Evolutionary conservation across 2,797 vertebrate species (phyloP).

Genomic region (Acrossocheilus fasciatus): DNA sequence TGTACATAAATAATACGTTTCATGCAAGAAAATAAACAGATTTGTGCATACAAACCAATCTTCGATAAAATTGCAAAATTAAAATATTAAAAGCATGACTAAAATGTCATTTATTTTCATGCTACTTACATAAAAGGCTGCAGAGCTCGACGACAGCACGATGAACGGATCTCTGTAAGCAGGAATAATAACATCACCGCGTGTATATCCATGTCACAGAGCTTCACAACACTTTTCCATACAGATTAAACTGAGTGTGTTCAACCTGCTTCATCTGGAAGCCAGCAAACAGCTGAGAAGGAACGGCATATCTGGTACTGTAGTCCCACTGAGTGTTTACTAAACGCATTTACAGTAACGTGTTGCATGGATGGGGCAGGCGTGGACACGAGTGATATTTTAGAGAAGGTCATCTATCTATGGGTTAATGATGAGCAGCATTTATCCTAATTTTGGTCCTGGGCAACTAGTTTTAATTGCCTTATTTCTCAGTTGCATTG

Average conservation of each 20-base stretch:
- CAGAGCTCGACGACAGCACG: not conserved
- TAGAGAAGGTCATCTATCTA: not conserved
- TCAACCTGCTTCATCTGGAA: not conserved
- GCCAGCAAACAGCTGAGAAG: not conserved
- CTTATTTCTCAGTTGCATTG: not conserved
- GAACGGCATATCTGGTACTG: not conserved
- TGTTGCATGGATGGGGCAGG: not conserved
- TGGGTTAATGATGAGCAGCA: not conserved
- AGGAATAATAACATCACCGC: constrained; percentile 17
- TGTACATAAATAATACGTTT: not conserved
- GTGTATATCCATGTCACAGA: constrained; percentile 21
- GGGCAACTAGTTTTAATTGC: no score
- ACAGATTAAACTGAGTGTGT: not conserved
- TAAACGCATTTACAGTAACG: not conserved
- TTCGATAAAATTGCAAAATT: not conserved
- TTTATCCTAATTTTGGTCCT: no score
- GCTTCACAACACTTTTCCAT: not conserved
- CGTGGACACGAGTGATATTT: not conserved
- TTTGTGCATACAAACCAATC: not conserved
- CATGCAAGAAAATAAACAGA: not conserved
- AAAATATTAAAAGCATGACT: not conserved
- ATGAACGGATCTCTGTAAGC: constrained; percentile 3
- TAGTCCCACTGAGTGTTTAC: not conserved
- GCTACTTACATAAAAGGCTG: constrained; percentile 51
- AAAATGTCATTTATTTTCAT: not conserved